Conservation (phyloP, 2,797 vertebrate genomes). For the Lacerta bilineata region DNA sequence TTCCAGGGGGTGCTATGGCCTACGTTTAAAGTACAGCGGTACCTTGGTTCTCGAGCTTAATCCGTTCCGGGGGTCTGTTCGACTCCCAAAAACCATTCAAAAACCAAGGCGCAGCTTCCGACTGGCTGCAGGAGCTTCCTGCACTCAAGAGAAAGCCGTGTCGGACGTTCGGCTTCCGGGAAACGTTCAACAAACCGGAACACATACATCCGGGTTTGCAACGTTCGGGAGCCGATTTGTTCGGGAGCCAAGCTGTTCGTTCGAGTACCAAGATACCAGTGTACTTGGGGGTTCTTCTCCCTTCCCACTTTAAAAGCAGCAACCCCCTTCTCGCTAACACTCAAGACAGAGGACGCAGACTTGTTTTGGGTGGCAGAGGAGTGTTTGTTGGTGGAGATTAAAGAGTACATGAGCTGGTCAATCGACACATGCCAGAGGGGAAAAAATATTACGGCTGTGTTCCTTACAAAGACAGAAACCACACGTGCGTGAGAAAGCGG, state of each 20-base stretch:
- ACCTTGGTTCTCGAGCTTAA: too few species aligned
- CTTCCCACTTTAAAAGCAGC: background rate
- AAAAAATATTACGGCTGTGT: slow-evolving; percentile 55
- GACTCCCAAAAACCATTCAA: too few species aligned
- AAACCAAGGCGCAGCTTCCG: too few species aligned
- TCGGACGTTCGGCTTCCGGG: too few species aligned
- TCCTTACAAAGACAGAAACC: slow-evolving; percentile 61
- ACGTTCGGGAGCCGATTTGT: too few species aligned
- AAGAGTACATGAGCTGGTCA: slow-evolving; percentile 64
- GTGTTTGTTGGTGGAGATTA: slow-evolving; percentile 63
- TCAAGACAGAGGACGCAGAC: slow-evolving; percentile 64
- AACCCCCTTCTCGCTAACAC: slow-evolving; percentile 17
- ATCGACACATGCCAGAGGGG: slow-evolving; percentile 59
- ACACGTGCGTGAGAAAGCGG: slow-evolving; percentile 48
- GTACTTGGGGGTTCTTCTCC: background rate
- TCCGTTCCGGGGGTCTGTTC: too few species aligned
- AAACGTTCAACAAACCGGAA: too few species aligned
- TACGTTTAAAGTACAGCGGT: background rate
- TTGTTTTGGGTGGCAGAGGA: slow-evolving; percentile 52
- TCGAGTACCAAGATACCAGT: background rate
- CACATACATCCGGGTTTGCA: too few species aligned
- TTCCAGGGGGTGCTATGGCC: background rate
- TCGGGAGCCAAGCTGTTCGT: too few species aligned
- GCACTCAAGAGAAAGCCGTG: too few species aligned
- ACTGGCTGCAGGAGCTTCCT: too few species aligned